These are phyloP conservation scores for Schizaphis graminum DNA, from an alignment of 2,888 invertebrate species.

Conservation along the genomic window DNA sequence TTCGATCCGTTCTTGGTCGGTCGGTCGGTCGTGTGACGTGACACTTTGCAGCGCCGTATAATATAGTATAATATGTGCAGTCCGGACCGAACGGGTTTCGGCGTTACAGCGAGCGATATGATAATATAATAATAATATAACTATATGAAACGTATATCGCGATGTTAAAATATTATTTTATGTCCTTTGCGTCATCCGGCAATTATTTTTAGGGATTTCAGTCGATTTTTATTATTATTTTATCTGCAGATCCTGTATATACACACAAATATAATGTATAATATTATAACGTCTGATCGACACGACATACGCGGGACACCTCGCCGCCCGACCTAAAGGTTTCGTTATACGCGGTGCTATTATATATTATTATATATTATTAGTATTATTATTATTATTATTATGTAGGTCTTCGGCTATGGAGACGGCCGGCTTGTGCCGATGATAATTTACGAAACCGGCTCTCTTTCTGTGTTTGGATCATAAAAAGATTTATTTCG, in stretches of 20 bases:
- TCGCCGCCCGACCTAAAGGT: not conserved
- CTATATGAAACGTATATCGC: too few relatives aligned
- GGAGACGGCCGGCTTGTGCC: not conserved
- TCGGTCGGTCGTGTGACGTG: not conserved
- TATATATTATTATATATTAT: not conserved
- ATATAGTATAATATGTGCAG: not conserved
- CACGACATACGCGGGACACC: not conserved
- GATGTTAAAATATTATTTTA: not conserved
- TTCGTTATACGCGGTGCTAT: not conserved
- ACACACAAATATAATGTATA: not conserved
- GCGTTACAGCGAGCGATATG: too few relatives aligned
- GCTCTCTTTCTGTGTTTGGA: not conserved
- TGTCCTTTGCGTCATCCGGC: accelerated
- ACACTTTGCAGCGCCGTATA: not conserved
- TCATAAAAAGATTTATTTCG: not conserved
- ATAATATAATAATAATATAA: too few relatives aligned
- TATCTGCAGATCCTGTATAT: not conserved
- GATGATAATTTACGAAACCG: not conserved
- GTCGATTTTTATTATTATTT: not conserved
- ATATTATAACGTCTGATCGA: not conserved
- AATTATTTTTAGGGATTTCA: not conserved
- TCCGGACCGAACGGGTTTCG: too few relatives aligned
- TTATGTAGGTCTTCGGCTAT: not conserved
- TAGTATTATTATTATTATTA: not conserved
- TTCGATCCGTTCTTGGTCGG: not conserved